phyloP scores from a whole-genome alignment of 2,113 vertebrate genomes.

The Bujurquina vittata region DNA sequence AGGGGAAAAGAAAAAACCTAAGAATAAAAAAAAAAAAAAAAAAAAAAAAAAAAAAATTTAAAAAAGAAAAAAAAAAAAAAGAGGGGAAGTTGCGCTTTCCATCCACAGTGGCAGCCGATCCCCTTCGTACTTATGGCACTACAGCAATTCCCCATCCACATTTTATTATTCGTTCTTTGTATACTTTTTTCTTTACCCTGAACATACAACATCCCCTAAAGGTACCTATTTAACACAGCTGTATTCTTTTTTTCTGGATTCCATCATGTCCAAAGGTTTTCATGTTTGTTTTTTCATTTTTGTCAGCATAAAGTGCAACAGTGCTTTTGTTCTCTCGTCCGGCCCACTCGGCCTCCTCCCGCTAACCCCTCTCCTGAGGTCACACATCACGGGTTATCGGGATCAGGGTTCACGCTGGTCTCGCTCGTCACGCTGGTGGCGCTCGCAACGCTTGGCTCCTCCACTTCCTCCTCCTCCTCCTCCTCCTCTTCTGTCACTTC shows the following conservation, averaged over 20 bases:
- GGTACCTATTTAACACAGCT: constrained; percentile 74
- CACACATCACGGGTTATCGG: constrained; percentile 60
- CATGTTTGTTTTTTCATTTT: constrained; percentile 61
- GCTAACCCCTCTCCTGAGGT: not conserved
- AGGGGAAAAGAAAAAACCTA: no score
- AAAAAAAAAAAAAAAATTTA: not conserved
- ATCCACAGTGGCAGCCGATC: constrained; percentile 63
- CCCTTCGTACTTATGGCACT: constrained; percentile 81
- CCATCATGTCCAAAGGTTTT: constrained; percentile 57
- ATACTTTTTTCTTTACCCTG: constrained; percentile 64
- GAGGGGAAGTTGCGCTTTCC: constrained; percentile 20
- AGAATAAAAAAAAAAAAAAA: not conserved
- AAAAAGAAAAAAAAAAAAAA: not conserved
- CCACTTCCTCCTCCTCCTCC: constrained; percentile 61
- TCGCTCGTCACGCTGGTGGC: constrained; percentile 65
- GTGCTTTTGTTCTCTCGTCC: constrained; percentile 91
- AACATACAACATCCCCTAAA: constrained; percentile 66
- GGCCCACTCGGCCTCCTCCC: constrained; percentile 30
- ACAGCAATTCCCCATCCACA: constrained; percentile 72
- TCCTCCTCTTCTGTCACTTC: constrained; percentile 68
- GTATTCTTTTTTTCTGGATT: constrained; percentile 57
- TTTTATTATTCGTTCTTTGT: constrained; percentile 43
- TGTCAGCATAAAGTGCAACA: constrained; percentile 98
- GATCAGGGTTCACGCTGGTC: constrained; percentile 68
- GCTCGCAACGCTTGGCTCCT: constrained; percentile 71